Conservation (phyloP, 1,140 invertebrate genomes). For the Bombus fervidus region DNA sequence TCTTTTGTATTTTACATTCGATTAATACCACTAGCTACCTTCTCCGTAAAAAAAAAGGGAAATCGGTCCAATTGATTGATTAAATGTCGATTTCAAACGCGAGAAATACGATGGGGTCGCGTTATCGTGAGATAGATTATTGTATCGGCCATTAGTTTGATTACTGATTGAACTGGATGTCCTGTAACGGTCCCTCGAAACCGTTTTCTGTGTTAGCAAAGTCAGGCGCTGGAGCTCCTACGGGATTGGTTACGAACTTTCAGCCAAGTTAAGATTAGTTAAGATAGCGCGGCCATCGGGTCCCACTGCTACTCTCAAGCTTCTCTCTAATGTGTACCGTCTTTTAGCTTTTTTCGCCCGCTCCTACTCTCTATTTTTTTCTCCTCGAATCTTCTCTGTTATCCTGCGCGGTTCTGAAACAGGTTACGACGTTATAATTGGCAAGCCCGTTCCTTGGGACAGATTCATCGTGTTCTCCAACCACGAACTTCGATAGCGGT, state of each 20-base stretch:
- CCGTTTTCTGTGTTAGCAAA: slow-evolving; percentile 4
- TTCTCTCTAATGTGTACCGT: neutral
- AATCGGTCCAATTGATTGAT: neutral
- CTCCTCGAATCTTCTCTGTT: neutral
- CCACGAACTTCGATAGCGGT: neutral
- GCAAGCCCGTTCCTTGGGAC: neutral
- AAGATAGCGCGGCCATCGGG: slow-evolving; percentile 40
- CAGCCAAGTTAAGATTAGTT: slow-evolving; percentile 56
- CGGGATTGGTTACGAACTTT: slow-evolving; percentile 48
- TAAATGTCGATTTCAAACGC: neutral
- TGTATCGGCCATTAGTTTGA: slow-evolving; percentile 42
- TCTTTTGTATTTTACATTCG: too few species aligned
- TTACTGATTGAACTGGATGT: slow-evolving; percentile 34
- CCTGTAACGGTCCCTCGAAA: slow-evolving; percentile 3
- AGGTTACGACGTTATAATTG: slow-evolving; percentile 1
- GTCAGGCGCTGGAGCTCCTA: slow-evolving; percentile 14
- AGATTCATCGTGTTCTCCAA: neutral
- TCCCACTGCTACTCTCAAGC: neutral
- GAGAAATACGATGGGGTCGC: neutral
- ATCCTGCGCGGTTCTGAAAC: neutral
- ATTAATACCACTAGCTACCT: too few species aligned
- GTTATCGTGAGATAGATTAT: slow-evolving; percentile 20
- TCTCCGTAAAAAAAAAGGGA: neutral
- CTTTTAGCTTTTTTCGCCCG: neutral
- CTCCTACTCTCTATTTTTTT: too few species aligned